These are phyloP conservation scores for Scomber colias DNA, from an alignment of 2,113 vertebrate genomes.

Conservation along the genomic window DNA sequence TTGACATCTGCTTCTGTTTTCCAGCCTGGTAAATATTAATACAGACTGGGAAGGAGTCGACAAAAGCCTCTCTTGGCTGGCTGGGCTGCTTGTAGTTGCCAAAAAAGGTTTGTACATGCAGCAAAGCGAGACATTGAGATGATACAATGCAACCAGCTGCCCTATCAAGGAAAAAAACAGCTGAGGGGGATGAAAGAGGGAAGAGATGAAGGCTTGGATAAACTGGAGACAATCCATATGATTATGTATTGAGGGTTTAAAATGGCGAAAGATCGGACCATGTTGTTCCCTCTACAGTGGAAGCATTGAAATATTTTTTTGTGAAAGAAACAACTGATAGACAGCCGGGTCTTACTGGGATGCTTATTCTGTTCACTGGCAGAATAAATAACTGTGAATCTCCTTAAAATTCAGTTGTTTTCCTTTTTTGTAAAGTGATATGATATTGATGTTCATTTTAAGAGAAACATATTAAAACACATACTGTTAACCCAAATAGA, in stretches of 20 bases:
- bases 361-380: slow-evolving; percentile 17
- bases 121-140: slow-evolving; percentile 60
- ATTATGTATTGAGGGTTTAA: slow-evolving; percentile 51
- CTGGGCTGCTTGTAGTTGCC: slow-evolving; percentile 63
- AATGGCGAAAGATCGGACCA: slow-evolving; percentile 45
- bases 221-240: slow-evolving; percentile 49
- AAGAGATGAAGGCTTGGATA: slow-evolving; percentile 48
- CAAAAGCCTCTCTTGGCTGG: slow-evolving; percentile 68
- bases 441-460: slow-evolving; percentile 2
- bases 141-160: slow-evolving; percentile 64
- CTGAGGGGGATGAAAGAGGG: slow-evolving; percentile 32
- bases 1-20: slow-evolving; percentile 70
- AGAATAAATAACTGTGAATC: slow-evolving; percentile 22
- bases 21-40: slow-evolving; percentile 78
- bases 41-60: slow-evolving; percentile 70
- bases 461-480: slow-evolving; percentile 16
- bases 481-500: neutral
- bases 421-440: slow-evolving; percentile 4
- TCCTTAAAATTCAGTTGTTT: slow-evolving; percentile 25
- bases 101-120: slow-evolving; percentile 64
- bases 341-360: slow-evolving; percentile 14
- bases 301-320: slow-evolving; percentile 41
- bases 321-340: slow-evolving; percentile 17
- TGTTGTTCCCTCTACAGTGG: slow-evolving; percentile 33
- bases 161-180: slow-evolving; percentile 33